These are phyloP conservation scores for Orgyia antiqua DNA, from an alignment of 2,888 invertebrate species.

Conservation along the genomic window DNA sequence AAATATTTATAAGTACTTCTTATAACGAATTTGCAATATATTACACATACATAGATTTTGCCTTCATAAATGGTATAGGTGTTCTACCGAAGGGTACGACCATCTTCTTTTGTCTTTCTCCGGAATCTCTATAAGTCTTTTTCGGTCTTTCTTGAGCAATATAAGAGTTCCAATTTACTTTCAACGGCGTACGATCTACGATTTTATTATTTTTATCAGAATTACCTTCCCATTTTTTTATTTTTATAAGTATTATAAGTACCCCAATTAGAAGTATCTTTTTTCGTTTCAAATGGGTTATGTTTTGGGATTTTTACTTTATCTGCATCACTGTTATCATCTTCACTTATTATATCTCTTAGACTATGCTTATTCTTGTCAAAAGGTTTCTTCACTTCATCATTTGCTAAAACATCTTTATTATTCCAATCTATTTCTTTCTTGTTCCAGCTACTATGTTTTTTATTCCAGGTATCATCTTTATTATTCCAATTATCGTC, in stretches of 20 bases:
- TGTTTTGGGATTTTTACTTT: background rate
- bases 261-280: constrained; percentile 1
- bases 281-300: background rate
- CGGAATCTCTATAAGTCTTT: background rate
- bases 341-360: background rate
- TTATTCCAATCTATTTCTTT: constrained; percentile 9
- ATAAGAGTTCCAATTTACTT: background rate
- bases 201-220: too few relatives aligned
- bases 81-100: background rate
- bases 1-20: too few relatives aligned
- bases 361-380: background rate
- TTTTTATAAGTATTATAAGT: background rate
- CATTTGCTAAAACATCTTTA: background rate
- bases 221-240: background rate
- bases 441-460: background rate
- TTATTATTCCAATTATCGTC: constrained; percentile 1
- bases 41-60: background rate
- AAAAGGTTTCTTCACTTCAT: background rate
- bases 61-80: background rate
- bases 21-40: too few relatives aligned
- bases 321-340: background rate
- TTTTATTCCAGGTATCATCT: too few relatives aligned
- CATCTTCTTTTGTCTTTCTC: background rate
- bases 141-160: background rate
- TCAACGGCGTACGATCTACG: too few relatives aligned